These are phyloP conservation scores for Capromys pilorides DNA, from an alignment of 2,797 vertebrate species.

Conservation along the genomic window DNA sequence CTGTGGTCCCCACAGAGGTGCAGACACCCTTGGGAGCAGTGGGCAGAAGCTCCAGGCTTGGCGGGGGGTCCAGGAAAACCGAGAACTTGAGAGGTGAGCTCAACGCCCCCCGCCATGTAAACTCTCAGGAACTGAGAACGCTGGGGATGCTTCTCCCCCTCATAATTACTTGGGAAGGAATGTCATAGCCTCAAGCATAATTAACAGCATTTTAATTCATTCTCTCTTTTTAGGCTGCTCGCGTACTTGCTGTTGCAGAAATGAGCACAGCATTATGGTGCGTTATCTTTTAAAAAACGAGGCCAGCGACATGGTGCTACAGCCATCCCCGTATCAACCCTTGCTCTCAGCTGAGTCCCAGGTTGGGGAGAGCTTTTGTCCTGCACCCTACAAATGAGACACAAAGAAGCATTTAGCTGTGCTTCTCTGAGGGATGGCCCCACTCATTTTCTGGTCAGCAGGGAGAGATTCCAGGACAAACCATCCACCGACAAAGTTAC, in stretches of 20 bases:
- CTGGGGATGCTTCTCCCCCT: conserved; percentile 70
- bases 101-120: conserved; percentile 11
- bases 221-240: conserved; percentile 83
- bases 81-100: conserved; percentile 4
- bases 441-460: conserved; percentile 39
- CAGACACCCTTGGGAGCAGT: conserved; percentile 46
- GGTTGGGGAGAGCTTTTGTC: conserved; percentile 50
- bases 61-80: neutral
- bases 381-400: conserved; percentile 53
- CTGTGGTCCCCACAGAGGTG: neutral
- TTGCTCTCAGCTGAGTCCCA: conserved; percentile 54
- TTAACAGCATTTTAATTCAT: conserved; percentile 83
- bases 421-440: conserved; percentile 45
- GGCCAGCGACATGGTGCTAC: conserved; percentile 60
- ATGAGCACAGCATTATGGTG: conserved; percentile 72
- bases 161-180: conserved; percentile 78
- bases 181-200: conserved; percentile 84
- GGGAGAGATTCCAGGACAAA: conserved; percentile 74
- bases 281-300: conserved; percentile 71
- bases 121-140: conserved; percentile 68
- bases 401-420: conserved; percentile 72
- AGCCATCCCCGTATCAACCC: conserved; percentile 47
- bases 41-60: neutral
- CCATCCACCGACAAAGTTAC: conserved; percentile 64
- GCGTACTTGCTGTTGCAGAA: conserved; percentile 80